Evolutionary conservation across 2,888 invertebrate genomes (phyloP), one percentile per base, ranked within the genome.

Genomic region (Parelbella ahira): DNA sequence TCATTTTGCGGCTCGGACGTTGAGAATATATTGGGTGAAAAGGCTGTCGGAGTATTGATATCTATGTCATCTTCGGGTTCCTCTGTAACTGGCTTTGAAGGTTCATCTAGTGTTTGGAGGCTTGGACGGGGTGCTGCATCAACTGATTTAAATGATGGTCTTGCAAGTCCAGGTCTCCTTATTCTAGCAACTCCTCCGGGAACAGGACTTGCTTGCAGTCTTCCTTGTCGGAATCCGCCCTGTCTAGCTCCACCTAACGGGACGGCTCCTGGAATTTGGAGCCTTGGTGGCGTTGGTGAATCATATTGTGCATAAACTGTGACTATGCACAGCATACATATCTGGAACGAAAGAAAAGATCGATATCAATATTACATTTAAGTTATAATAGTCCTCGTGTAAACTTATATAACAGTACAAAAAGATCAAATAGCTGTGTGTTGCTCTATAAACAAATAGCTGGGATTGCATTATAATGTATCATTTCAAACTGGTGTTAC

Each of bases 11-110:
- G 74, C 51, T 86, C 86, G 1, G 75, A 68, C 19, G 87, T 87
- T 1, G 84, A 78, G 52, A 73, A 80, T 38, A 66, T 53, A 50
- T 74, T 82, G 1, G 82, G 75, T 1, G 76, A 73, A 57, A 77
- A 88, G 1, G 84, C 77, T 4, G 90, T 89, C 13, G 90, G 82
- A 27, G 89, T 90, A 45, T 84, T 84, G 45, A 89, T 88, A 33
- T 90, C 89, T 25, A 77, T 65, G 34, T 89, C 90, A 45, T 92
- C 92, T 71, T 92, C 92, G 9, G 88, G 88, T 53, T 92, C 89
- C 70, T 92, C 93, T 0, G 91, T 91, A 3, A 93, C 92, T 1
- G 92, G 92, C 53, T 92, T 90, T 6, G 91, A 77, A 32, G 73
- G 80, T 48, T 89, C 88, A 2, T 90, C 83, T 7, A 89, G 66